These are phyloP conservation scores for Notoglanidium macrostoma DNA, from an alignment of 2,797 vertebrate species.

Conservation along the genomic window DNA sequence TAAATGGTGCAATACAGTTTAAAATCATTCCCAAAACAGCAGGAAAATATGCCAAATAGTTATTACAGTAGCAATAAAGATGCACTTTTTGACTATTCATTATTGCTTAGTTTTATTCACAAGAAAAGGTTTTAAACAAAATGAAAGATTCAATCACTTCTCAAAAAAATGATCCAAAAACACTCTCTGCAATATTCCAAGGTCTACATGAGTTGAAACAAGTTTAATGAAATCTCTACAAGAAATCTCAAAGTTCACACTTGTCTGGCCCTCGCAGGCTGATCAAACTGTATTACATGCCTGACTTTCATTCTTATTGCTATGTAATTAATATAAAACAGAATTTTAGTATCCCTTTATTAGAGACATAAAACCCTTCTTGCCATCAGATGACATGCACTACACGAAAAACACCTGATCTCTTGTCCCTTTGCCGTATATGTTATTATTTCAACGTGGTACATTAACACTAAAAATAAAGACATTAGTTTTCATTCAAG, in stretches of 20 bases:
- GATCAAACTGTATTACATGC: not conserved
- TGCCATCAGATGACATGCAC: not conserved
- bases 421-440: not conserved
- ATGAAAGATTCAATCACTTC: not conserved
- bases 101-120: conserved; percentile 24
- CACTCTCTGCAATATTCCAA: not conserved
- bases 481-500: not conserved
- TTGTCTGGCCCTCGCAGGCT: not conserved
- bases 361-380: not conserved
- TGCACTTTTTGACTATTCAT: not conserved
- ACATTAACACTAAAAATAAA: not conserved
- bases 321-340: not conserved
- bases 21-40: not conserved
- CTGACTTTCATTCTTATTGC: not conserved
- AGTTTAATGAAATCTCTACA: not conserved
- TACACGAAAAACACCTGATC: not conserved
- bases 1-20: not conserved
- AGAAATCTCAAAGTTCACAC: not conserved
- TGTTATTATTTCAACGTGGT: not conserved
- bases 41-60: not conserved
- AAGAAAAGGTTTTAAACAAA: not conserved
- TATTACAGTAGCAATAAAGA: not conserved
- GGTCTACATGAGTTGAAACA: not conserved
- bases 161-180: not conserved
- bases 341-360: not conserved